Conservation (phyloP, 2,888 invertebrate species). For the Uloborus plumipes region DNA sequence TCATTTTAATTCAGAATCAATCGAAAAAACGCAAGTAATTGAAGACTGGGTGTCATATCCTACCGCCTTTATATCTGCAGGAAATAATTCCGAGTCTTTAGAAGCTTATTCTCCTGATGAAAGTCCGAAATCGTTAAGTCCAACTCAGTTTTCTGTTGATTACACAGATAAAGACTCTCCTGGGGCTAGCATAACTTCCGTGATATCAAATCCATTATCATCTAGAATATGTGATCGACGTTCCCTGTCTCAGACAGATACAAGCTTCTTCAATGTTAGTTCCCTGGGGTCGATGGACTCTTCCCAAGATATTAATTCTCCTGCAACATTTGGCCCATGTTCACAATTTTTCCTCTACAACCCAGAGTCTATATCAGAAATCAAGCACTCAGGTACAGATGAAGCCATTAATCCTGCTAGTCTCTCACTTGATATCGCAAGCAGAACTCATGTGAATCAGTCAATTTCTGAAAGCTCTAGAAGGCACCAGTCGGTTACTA, state of each 20-base stretch:
- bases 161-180: slow-evolving; percentile 40
- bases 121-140: slow-evolving; percentile 36
- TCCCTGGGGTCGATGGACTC: slow-evolving; percentile 48
- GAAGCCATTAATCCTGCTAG: background rate
- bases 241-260: slow-evolving; percentile 46
- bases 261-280: slow-evolving; percentile 48
- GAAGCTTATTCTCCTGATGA: slow-evolving; percentile 35
- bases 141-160: slow-evolving; percentile 49
- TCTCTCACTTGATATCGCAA: no score
- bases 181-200: slow-evolving; percentile 33
- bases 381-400: no score
- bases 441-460: background rate
- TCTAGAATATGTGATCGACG: slow-evolving; percentile 19
- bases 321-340: background rate
- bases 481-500: slow-evolving; percentile 11
- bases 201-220: slow-evolving; percentile 49
- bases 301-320: slow-evolving; percentile 50
- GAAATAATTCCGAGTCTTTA: slow-evolving; percentile 49
- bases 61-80: slow-evolving; percentile 21
- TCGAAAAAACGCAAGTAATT: background rate
- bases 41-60: slow-evolving; percentile 7
- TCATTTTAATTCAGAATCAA: slow-evolving; percentile 12
- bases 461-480: slow-evolving; percentile 27
- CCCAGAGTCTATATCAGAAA: slow-evolving; percentile 16
- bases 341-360: slow-evolving; percentile 29